Evolutionary conservation across 2,888 invertebrate genomes (phyloP), one percentile per base, ranked within the genome.

Genomic region (Gnatocerus cornutus): DNA sequence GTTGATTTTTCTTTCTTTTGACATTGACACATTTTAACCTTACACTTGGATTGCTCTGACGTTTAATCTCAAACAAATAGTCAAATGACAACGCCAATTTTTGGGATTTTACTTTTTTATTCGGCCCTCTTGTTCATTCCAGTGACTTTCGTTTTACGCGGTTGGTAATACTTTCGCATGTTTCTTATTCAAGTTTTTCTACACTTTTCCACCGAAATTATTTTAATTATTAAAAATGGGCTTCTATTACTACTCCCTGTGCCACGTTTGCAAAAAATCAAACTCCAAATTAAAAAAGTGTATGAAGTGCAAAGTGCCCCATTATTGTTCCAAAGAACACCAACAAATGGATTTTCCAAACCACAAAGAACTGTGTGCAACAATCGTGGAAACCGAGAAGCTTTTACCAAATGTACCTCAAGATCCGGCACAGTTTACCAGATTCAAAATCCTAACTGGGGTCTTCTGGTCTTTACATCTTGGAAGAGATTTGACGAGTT

Each of bases 201-300:
- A 1, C 3, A 6, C 5, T 43, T 43, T n/a, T 6, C 13, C 6
- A 43, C 3, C 6, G 46, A 46, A 46, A 3, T 7, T 14, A 2
- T 21, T 21, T 4, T 21, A 4, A 1, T 21, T 3, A 21, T 21
- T 29, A 21, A 27, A 16, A 16, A 46, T 59, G 46, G 10, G 48
- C 12, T 63, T 39, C 30, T 63, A 52, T 29, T 41, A 50, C 12
- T 63, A 37, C 21, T 41, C 63, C 0, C 0, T 63, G 16, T 63
- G 63, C 29, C 63, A 63, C 29, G 8, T 27, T 1, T 63, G 63
- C 33, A 63, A 63, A 30, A n/a, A 8, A 10, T 3, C 39, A 1
- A 12, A 13, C 29, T 2, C 13, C 0, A 9, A 39, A 10, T 63
- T 63, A 12, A 52, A 50, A 16, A 63, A 27, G 12, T 63, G 63